Base-by-base conservation (phyloP, 2,113 vertebrate genomes). In the Helogale parvula region DNA sequence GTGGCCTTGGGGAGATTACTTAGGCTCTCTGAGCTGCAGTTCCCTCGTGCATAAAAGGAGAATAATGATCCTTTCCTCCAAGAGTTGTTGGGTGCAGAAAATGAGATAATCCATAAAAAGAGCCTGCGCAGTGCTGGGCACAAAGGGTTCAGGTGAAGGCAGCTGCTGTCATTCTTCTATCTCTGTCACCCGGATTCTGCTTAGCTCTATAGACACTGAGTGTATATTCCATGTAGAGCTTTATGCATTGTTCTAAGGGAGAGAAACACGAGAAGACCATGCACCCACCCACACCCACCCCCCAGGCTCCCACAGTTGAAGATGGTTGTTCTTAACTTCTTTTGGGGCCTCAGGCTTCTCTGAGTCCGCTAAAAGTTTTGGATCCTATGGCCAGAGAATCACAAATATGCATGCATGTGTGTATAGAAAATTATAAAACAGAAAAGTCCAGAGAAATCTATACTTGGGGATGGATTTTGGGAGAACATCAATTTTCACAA, bases 181-280 rank as follows among this genome's bases (percentile, higher is more conserved):
- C 82, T 76, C 35, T 38, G 35, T 85, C 76, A 21, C 84, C 81
- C 90, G 72, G 77, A 54, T 76, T 93, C 80, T 81, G 83, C 93
- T 72, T 72, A 7, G 35, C 35, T 60, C 76, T 41, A 3, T 19
- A 81, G 77, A 88, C 69, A 33, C 1, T 8, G 16, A 57, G 86
- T 31, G 9, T 77, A 45, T 87, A 1, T 33, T 45, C 74, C 27
- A 5, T 52, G 65, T 50, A 50, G 60, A 85, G 57, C 0, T 13
- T 81, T 88, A 7, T 15, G 19, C 54, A 23, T 5, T 4, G n/a
- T 5, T 25, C 94, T 92, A 54, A 68, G 79, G 27, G 5, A 72
- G 33, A 41, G 50, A 68, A 33, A 10, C 29, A 6, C 3, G 13
- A 72, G 66, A 27, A 47, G 81, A 27, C 14, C 2, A 5, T 0